Percentiles rank a stretch among this genome's conserved stretches.
These are phyloP conservation scores for Lepidostoma basale DNA, from an alignment of 1,140 invertebrate species.

Conservation along the genomic window DNA sequence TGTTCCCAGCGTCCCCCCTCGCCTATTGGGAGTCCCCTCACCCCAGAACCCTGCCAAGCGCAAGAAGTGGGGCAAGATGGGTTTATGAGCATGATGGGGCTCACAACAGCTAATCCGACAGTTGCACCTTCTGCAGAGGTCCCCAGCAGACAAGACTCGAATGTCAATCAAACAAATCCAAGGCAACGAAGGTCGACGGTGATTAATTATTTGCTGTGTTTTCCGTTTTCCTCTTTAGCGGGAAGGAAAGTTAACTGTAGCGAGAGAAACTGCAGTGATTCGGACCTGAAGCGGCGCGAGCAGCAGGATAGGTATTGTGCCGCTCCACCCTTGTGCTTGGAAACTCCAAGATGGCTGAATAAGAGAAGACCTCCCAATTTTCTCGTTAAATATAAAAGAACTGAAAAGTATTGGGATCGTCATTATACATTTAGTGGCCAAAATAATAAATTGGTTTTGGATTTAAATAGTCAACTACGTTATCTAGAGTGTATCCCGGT, in stretches of 20 bases:
- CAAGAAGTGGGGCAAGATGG: slow-evolving; percentile 26
- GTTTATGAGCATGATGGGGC: slow-evolving; percentile 30
- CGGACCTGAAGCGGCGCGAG: slow-evolving; percentile 22
- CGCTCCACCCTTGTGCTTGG: slow-evolving; percentile 16
- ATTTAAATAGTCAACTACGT: slow-evolving; percentile 55
- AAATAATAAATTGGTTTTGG: slow-evolving; percentile 55
- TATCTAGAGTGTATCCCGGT: slow-evolving; percentile 55
- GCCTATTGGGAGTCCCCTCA: not conserved
- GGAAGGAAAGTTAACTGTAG: slow-evolving; percentile 53
- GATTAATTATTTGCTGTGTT: slow-evolving; percentile 35
- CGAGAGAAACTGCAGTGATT: not conserved
- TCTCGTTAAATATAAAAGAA: slow-evolving; percentile 55
- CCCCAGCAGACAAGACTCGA: not conserved
- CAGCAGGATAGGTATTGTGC: slow-evolving; percentile 56
- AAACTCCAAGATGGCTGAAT: slow-evolving; percentile 45
- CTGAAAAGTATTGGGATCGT: slow-evolving; percentile 58
- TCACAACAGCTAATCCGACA: not conserved
- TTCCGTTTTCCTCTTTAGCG: slow-evolving; percentile 59
- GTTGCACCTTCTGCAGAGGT: not conserved
- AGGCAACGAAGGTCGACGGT: slow-evolving; percentile 19
- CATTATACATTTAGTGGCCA: slow-evolving; percentile 54
- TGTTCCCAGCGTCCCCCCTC: slow-evolving; percentile 45
- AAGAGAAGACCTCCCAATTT: slow-evolving; percentile 54
- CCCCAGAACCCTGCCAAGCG: slow-evolving; percentile 24
- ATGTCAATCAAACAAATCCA: not conserved